Percentiles rank a stretch among this genome's conserved stretches.
These are phyloP conservation scores for Apamea epomidion DNA, from an alignment of 2,888 invertebrate genomes.

Conservation along the genomic window DNA sequence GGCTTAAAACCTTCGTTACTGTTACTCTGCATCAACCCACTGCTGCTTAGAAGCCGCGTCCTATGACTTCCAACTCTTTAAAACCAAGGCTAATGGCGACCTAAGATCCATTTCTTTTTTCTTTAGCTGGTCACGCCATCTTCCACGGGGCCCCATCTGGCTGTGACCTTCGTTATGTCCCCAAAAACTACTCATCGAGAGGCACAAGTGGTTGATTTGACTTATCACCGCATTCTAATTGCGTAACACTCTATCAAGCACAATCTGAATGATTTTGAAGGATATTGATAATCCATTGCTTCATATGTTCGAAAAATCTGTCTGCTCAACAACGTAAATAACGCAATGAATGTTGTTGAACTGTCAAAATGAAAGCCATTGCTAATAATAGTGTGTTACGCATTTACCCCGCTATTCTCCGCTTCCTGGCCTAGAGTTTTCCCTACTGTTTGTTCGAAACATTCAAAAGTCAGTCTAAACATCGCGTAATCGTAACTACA, in stretches of 20 bases:
- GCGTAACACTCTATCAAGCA: no score
- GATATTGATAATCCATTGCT: no score
- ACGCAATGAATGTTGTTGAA: no score
- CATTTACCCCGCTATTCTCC: no score
- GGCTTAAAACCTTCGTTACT: neutral
- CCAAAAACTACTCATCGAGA: neutral
- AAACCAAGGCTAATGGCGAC: neutral
- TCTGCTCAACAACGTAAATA: no score
- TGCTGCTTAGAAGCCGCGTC: neutral
- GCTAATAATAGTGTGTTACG: no score
- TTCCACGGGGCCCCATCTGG: neutral
- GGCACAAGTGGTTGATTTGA: neutral
- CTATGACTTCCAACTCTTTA: neutral
- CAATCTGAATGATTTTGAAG: no score
- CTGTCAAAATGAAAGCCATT: no score
- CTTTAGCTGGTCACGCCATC: neutral
- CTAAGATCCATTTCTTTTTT: neutral
- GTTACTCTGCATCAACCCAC: neutral
- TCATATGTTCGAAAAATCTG: no score
- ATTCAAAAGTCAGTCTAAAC: neutral
- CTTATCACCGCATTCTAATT: neutral
- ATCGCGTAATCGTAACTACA: constrained; percentile 9
- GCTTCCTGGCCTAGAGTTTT: neutral
- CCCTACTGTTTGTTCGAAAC: neutral
- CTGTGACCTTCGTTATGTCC: neutral